Evolutionary conservation across 1,140 invertebrate species (phyloP).

Genomic region (Teleopsis dalmanni): DNA sequence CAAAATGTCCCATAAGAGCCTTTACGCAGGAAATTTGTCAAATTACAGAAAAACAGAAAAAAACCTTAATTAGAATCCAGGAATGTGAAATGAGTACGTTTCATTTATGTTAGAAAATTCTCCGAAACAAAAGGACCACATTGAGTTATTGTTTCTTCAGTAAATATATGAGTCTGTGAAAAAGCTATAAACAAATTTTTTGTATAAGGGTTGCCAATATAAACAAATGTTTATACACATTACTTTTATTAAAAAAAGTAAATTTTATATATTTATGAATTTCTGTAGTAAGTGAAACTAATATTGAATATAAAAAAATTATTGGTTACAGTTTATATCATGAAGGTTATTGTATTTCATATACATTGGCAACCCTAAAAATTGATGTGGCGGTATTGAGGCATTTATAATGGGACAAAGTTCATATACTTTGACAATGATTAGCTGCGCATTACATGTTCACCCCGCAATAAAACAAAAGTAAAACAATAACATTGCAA

Average conservation of each 20-base stretch:
- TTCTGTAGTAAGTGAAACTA: too few species aligned
- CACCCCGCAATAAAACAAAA: not conserved
- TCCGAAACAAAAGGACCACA: not conserved
- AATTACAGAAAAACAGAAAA: conserved; percentile 6
- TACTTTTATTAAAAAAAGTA: too few species aligned
- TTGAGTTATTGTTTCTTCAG: conserved; percentile 12
- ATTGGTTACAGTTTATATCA: too few species aligned
- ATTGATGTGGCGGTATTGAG: too few species aligned
- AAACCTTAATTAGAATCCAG: conserved; percentile 12
- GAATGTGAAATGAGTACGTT: not conserved
- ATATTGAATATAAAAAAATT: too few species aligned
- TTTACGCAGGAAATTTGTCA: conserved; percentile 12
- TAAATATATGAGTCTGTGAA: not conserved
- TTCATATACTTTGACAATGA: conserved; percentile 13
- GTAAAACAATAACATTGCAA: not conserved
- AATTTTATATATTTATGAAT: too few species aligned
- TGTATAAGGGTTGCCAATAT: too few species aligned
- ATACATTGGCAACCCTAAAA: not conserved
- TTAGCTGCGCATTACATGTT: conserved; percentile 3
- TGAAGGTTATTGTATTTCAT: too few species aligned
- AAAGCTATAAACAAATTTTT: too few species aligned
- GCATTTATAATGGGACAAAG: conserved; percentile 10
- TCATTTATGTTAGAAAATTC: too few species aligned
- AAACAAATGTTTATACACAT: too few species aligned
- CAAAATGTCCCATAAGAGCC: conserved; percentile 8